Base-by-base conservation (phyloP, 2,113 vertebrate species). In the Otocyon megalotis region DNA sequence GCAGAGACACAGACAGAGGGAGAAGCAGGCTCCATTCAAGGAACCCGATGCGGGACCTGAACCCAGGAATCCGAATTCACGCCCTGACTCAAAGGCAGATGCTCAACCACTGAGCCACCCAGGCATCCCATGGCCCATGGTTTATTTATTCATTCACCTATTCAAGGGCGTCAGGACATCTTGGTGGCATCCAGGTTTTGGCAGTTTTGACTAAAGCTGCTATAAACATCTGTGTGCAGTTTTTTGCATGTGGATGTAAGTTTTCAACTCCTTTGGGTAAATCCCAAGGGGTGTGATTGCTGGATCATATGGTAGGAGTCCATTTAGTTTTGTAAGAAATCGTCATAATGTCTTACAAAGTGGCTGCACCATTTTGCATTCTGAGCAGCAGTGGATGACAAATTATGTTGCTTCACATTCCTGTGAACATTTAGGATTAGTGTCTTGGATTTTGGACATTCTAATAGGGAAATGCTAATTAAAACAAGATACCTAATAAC, bases 341-440 rank as follows among this genome's bases (percentile, higher is more conserved):
- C 22, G 17, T 11, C 56, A 10, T 3, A 26, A 54, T 20, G 9
- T 26, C 43, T 82, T 37, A 15, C 30, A 9, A 9, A 26, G 86
- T 32, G 11, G 19, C 26, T 0, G 54, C 17, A 2, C 43, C 2
- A 0, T 3, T 24, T n/a, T 48, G 30, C 16, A 2, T 0, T 56
- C n/a, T 10, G 10, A 2, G 14, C 48, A 1, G 72, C 6, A 1
- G 20, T 3, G 35, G 24, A 15, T 0, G 3, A 2, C 19, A 3
- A 2, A 20, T 11, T 16, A 11, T 6, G 6, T 3, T 22, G 43
- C 43, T 24, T 24, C 11, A 19, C 43, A 3, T 6, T 22, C 30
- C 20, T 54, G 4, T 60, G 26, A 24, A n/a, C 19, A 2, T 11
- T 2, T 37, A 14, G 26, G 6, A n/a, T 43, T 67, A 3, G 19